Base-by-base conservation (phyloP, 2,888 invertebrate species). In the Trichopria drosophilae region DNA sequence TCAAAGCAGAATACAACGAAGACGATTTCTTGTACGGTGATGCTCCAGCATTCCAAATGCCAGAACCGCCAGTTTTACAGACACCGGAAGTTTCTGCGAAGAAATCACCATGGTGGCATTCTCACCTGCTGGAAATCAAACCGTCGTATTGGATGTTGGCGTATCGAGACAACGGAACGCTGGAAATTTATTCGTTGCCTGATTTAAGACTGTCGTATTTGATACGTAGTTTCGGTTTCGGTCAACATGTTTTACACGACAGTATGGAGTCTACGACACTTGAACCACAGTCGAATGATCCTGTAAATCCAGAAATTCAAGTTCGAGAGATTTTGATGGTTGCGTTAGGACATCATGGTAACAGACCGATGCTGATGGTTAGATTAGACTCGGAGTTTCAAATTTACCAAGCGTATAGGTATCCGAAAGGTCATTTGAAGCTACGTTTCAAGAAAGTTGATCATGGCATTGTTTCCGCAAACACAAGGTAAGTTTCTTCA, bases 21-120 rank as follows among this genome's bases (percentile, higher is more conserved):
- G 98, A 98, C 68, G 96, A 96, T 69, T 76, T 97, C 60, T 77
- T 97, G 12, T 98, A 97, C 66, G 96, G 96, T 0, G 89, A 90
- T 55, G 83, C 83, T 1, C 82, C 81, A 59, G 82, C 83, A 20
- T 84, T 84, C 58, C 84, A 84, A 73, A 83, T 84, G 81, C 84
- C 81, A 1, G 48, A 51, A 19, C 68, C 67, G n/a, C 60, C 71
- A 1, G 57, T 61, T 22, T 18, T 56, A 31, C 73, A 70, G 60
- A 37, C 61, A 7, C 61, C 53, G 15, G 74, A 75, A 36, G 62
- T 52, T 18, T 41, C 63, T 4, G 55, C 55, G 24, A 75, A 74
- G 50, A 68, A 67, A 54, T 32, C 65, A 7, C 70, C 73, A 39
- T 73, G 72, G 71, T 92, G 92, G 92, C 82, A 86, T 52, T 84